Base-by-base conservation (phyloP, 2,113 vertebrate species). In the Pleuronectes platessa region DNA sequence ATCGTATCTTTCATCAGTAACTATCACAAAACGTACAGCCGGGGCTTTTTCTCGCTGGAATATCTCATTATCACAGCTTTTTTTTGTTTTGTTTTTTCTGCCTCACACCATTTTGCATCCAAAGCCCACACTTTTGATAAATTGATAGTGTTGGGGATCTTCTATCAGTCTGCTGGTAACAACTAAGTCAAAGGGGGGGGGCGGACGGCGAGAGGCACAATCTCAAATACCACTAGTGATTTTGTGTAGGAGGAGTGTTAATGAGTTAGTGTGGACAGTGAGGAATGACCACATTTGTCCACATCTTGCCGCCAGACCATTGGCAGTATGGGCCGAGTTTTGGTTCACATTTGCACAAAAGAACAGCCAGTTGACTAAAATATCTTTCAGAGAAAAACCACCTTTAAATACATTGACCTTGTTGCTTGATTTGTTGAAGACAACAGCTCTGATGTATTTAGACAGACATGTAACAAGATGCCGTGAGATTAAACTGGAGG, bases 191-290 rank as follows among this genome's bases (percentile, higher is more conserved):
- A 49, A 37, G 12, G 21, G 23, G 21, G 23, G 40, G 12, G 59
- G 56, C 45, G 72, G 70, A 76, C 61, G 13, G 73, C 71, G 60
- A 61, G 49, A 78, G 54, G 71, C 59, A 49, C 58, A 42, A 66
- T 66, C 64, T 82, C 40, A 74, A 82, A 84, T 70, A 77, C 70
- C 68, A 69, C 27, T 61, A 75, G 60, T 61, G 71, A 79, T 76
- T 88, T 47, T 61, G 71, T 71, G 79, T 63, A n/a, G 71, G 68
- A 76, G 74, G 68, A 74, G 74, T 71, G 76, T 76, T 74, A 81
- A 76, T 71, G 70, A 85, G 58, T 76, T 59, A 55, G 54, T 37
- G 63, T 60, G 55, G 27, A 47, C 17, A 72, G 54, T 80, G 74
- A 81, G 71, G 51, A 81, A 82, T 49, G 70, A 45, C 49, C 56